Base-by-base conservation (phyloP, 2,888 invertebrate genomes). In the Gasteruption jaculator region DNA sequence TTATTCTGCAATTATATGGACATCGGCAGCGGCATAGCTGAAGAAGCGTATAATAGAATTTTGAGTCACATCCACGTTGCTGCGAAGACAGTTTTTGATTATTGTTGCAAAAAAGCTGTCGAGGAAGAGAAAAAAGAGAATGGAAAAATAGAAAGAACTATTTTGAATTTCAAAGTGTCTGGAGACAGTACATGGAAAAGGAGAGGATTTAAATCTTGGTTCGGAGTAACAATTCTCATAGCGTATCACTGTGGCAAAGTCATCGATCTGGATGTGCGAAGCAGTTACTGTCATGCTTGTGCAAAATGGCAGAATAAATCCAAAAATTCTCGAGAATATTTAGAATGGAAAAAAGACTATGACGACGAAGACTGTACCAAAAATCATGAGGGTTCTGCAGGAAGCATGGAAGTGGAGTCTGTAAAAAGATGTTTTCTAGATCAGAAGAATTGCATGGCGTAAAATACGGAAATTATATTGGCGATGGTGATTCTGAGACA, bases 251-350 rank as follows among this genome's bases (percentile, higher is more conserved):
- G n/a, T n/a, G n/a, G n/a, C n/a, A n/a, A 12, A 31, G 5, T 31
- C 5, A 31, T 31, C 31, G 31, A 31, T 11, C 31, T 31, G 8
- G 31, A 31, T 11, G 31, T 31, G 31, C 31, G 31, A 31, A 31
- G 31, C 16, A 31, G 31, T 31, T 31, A 31, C 31, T 31, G 11
- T 16, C 16, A 31, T 31, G 31, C 31, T 31, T 31, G 14, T 31
- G 31, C 5, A 31, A 14, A 31, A 31, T 4, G 31, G 16, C 5
- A 31, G 31, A 31, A 31, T 31, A 31, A 31, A 31, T 31, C 16
- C 31, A 31, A 31, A 8, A 31, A n/a, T 31, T 31, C 31, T 31
- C 31, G 5, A n/a, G n/a, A n/a, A 31, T 31, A 31, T 31, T 31
- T 31, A 16, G 31, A 31, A 31, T 31, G n/a, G n/a, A n/a, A n/a